Evolutionary conservation across 92 coral and sea anemone species (phyloP).

Genomic region (Blastomussa wellsi): DNA sequence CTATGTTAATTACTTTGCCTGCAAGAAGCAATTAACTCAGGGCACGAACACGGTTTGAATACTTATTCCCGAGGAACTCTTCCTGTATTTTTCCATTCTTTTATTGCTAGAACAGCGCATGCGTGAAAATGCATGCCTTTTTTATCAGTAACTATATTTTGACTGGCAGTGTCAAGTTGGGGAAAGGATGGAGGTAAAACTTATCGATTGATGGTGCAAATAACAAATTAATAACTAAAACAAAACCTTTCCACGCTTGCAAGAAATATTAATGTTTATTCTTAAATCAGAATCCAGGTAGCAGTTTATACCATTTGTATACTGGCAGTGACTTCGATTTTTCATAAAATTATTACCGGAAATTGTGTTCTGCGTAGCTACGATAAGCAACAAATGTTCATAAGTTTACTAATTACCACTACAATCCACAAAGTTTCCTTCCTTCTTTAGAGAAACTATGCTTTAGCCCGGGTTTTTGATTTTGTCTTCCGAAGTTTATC

Average conservation of each 20-base stretch:
- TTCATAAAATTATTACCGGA: neutral
- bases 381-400: neutral
- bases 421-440: neutral
- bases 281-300: neutral
- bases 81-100: too few relatives aligned
- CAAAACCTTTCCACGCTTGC: neutral
- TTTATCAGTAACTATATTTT: too few relatives aligned
- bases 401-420: neutral
- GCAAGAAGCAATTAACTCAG: neutral
- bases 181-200: too few relatives aligned
- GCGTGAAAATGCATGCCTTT: too few relatives aligned
- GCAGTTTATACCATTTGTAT: neutral
- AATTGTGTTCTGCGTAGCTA: neutral
- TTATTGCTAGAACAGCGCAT: too few relatives aligned
- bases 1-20: neutral
- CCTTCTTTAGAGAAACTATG: neutral
- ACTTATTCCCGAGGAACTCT: neutral
- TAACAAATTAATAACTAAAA: neutral
- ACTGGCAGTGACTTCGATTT: neutral
- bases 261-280: neutral
- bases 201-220: neutral
- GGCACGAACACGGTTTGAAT: slow-evolving; percentile 1
- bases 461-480: too few relatives aligned
- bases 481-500: neutral
- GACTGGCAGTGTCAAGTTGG: too few relatives aligned